phyloP scores from a whole-genome alignment of 2,888 invertebrate species.

The Scrobipalpa costella region DNA sequence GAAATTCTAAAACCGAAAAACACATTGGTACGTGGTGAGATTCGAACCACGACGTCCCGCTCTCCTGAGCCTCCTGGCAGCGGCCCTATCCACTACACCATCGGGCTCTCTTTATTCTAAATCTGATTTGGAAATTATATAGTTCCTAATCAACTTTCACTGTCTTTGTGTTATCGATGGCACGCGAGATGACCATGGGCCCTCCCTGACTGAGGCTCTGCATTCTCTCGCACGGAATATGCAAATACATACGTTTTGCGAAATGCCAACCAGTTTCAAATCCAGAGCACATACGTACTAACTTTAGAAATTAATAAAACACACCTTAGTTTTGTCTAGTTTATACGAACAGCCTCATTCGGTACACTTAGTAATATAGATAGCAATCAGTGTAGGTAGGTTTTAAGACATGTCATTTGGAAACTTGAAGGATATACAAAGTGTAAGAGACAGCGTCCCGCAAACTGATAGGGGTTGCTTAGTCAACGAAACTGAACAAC shows the following conservation, averaged over 20 bases:
- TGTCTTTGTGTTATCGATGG: constrained; percentile 10
- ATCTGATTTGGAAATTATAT: too few species aligned
- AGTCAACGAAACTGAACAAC: too few species aligned
- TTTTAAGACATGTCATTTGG: neutral
- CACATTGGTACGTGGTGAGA: too few species aligned
- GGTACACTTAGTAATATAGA: constrained; percentile 13
- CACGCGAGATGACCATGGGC: neutral
- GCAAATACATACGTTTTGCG: constrained; percentile 32
- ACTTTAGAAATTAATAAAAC: constrained; percentile 4
- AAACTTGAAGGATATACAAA: neutral
- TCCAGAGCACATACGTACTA: constrained; percentile 18
- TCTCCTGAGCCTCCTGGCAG: too few species aligned
- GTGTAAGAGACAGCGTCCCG: too few species aligned
- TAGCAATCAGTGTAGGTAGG: constrained; percentile 8
- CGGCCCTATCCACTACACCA: too few species aligned
- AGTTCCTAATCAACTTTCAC: neutral
- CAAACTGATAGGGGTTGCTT: too few species aligned
- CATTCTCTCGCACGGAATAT: constrained; percentile 23
- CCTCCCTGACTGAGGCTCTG: neutral
- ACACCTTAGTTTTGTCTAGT: constrained; percentile 20
- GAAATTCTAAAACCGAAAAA: too few species aligned
- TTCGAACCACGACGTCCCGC: too few species aligned
- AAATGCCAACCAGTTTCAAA: constrained; percentile 23
- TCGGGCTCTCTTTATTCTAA: too few species aligned
- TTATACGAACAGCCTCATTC: constrained; percentile 19